Evolutionary conservation across 2,113 vertebrate genomes (phyloP).

Genomic region (Tricholaema leucomelas): DNA sequence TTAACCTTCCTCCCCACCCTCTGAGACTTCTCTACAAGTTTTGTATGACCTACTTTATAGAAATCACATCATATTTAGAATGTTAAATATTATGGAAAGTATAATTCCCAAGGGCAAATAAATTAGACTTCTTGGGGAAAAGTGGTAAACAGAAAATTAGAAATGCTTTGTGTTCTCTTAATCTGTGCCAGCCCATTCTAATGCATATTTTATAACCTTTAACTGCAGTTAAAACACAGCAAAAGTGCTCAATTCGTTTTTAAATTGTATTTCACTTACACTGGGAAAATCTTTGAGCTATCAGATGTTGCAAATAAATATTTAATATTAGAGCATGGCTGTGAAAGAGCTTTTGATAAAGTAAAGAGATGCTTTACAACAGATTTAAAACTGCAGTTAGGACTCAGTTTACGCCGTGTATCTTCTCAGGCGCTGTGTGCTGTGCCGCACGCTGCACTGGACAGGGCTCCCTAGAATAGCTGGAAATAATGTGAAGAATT

Average conservation of each 20-base stretch:
- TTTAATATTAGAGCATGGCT: neutral
- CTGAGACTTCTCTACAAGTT: constrained; percentile 51
- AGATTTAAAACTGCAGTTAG: neutral
- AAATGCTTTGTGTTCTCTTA: constrained; percentile 60
- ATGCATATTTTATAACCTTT: constrained; percentile 51
- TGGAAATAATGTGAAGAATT: constrained; percentile 21
- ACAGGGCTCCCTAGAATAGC: neutral
- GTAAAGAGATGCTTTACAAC: neutral
- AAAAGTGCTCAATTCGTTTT: neutral
- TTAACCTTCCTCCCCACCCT: constrained; percentile 40
- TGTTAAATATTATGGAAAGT: constrained; percentile 54
- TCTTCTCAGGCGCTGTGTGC: neutral
- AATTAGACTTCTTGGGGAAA: constrained; percentile 59
- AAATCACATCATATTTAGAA: constrained; percentile 56
- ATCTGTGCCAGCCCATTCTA: constrained; percentile 51
- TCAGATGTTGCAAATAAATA: constrained; percentile 17
- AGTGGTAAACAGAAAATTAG: constrained; percentile 50
- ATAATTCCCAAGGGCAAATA: constrained; percentile 41
- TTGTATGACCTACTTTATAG: constrained; percentile 55
- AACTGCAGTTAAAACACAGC: constrained; percentile 50
- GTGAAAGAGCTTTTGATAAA: neutral
- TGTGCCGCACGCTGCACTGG: neutral
- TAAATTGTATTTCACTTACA: constrained; percentile 33
- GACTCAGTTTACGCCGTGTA: neutral
- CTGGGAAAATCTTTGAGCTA: constrained; percentile 25